These are phyloP conservation scores for Saccostrea glomerata DNA, from an alignment of 1,140 invertebrate species.

Conservation along the genomic window DNA sequence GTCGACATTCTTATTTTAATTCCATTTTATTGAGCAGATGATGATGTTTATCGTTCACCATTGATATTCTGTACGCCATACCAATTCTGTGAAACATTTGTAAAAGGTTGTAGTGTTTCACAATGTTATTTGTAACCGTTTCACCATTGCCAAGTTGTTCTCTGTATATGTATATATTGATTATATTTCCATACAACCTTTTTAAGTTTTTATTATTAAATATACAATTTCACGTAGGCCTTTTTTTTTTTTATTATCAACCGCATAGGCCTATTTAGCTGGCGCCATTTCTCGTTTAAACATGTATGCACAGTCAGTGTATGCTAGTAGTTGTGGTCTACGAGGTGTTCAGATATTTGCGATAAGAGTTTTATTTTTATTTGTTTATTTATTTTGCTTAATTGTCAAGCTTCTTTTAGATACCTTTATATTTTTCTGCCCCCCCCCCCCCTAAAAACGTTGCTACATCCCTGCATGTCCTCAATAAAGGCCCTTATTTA, in stretches of 20 bases:
- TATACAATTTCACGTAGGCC: neutral
- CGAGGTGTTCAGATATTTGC: too few relatives aligned
- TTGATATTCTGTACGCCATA: neutral
- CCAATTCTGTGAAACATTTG: neutral
- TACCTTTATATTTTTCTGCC: too few relatives aligned
- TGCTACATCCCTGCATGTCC: too few relatives aligned
- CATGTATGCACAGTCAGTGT: too few relatives aligned
- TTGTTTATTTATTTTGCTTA: too few relatives aligned
- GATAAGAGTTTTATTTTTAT: too few relatives aligned
- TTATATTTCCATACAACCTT: neutral
- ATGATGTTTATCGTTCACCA: neutral
- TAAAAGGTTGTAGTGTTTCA: neutral
- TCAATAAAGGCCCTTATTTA: too few relatives aligned
- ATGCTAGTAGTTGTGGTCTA: too few relatives aligned
- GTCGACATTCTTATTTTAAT: neutral
- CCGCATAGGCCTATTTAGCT: too few relatives aligned
- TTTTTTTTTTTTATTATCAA: neutral
- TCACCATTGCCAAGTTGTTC: neutral
- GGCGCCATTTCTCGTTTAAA: too few relatives aligned
- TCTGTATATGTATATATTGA: slow-evolving; percentile 12
- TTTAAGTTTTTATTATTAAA: neutral
- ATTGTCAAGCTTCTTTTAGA: too few relatives aligned
- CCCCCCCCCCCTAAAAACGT: too few relatives aligned
- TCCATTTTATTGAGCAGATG: neutral
- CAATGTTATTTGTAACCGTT: neutral